These are phyloP conservation scores for Cepphus grylle DNA, from an alignment of 2,113 vertebrate genomes.

Conservation along the genomic window DNA sequence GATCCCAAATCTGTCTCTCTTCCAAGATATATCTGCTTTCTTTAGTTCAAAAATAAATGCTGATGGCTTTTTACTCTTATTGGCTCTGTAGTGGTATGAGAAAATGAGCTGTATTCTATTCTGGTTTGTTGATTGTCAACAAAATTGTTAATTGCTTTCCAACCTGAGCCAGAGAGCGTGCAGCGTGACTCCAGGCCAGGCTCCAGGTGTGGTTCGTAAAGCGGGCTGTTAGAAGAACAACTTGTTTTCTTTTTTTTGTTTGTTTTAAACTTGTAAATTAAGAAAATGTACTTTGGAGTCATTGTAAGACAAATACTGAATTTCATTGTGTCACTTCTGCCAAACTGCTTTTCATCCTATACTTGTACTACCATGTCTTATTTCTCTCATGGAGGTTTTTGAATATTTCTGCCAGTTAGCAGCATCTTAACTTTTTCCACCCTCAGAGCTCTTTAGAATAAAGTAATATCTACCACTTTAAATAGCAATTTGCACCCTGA, in stretches of 20 bases:
- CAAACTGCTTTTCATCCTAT: neutral
- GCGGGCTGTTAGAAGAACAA: neutral
- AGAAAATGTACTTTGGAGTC: neutral
- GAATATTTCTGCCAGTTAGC: neutral
- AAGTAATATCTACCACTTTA: neutral
- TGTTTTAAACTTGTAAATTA: neutral
- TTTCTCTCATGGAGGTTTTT: neutral
- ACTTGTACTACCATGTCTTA: neutral
- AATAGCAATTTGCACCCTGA: neutral
- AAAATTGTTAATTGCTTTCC: neutral
- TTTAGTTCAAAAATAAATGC: neutral
- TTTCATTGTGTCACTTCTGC: neutral
- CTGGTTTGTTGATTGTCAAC: neutral
- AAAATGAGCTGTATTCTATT: neutral
- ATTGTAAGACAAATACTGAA: neutral
- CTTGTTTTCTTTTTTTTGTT: neutral
- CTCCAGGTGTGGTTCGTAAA: neutral
- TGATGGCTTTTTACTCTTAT: neutral
- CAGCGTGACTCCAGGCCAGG: neutral
- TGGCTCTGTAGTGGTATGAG: neutral
- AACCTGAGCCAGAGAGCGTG: neutral
- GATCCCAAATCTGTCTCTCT: neutral
- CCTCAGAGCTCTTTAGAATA: neutral
- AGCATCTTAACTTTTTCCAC: neutral
- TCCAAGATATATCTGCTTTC: constrained; percentile 1